Evolutionary conservation across 2,888 invertebrate genomes (phyloP).

Genomic region (Dugesia japonica): DNA sequence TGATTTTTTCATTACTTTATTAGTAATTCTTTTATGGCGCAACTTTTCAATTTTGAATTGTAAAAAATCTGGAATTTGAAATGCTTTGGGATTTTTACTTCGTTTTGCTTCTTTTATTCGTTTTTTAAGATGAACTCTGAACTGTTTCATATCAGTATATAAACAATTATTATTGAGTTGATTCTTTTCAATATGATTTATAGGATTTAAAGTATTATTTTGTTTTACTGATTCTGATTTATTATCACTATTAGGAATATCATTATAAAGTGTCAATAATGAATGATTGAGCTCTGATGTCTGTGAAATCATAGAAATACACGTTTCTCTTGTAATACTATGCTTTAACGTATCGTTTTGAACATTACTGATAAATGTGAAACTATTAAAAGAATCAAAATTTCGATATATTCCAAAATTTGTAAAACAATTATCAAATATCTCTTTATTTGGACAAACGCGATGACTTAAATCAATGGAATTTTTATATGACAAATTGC

Average conservation of each 20-base stretch:
- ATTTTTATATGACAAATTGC: background rate
- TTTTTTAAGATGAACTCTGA: background rate
- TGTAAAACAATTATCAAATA: background rate
- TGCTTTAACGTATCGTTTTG: background rate
- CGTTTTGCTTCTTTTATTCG: slow-evolving; percentile 2
- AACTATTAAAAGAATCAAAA: background rate
- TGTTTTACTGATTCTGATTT: background rate
- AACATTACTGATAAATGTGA: background rate
- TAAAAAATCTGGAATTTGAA: background rate
- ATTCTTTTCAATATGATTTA: background rate
- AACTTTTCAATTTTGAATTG: background rate
- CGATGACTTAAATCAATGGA: background rate
- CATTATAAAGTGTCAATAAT: background rate
- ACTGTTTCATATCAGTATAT: background rate
- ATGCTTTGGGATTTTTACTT: background rate
- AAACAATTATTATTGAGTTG: background rate
- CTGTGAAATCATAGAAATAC: slow-evolving; percentile 5
- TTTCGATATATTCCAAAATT: slow-evolving; percentile 9
- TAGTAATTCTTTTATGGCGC: slow-evolving; percentile 24
- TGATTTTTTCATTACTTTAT: slow-evolving; percentile 36
- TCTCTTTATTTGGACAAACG: slow-evolving; percentile 12
- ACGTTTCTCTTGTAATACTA: slow-evolving; percentile 4
- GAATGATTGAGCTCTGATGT: slow-evolving; percentile 1
- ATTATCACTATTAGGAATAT: background rate
- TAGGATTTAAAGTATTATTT: background rate